Base-by-base conservation (phyloP, 1,140 invertebrate genomes). In the Drosophila saltans region DNA sequence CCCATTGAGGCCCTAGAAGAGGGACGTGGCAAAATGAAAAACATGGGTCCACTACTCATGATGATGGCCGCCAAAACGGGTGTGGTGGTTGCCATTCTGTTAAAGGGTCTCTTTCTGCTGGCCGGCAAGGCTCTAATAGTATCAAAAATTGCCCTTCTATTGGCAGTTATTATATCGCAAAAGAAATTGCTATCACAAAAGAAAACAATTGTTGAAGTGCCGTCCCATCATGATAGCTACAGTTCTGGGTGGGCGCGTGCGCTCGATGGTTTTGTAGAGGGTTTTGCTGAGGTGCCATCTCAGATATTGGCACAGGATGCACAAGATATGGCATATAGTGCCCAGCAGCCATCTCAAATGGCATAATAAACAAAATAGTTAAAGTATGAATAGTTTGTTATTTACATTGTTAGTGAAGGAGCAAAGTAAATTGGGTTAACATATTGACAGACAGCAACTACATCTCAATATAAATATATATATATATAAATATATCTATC, bases 41-140 rank as follows among this genome's bases (percentile, higher is more conserved):
- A 96, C 83, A 94, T 97, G 92, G 95, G 95, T 0, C 95, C 95
- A 0, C 91, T 97, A 40, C 91, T 97, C 3, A 96, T 96, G 2
- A 95, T 96, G 5, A 95, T 95, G 33, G 95, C 95, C 0, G 93
- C 97, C 92, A 97, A 97, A 90, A 94, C 96, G 26, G 96, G 96
- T 81, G 93, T 97, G 56, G 94, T 97, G 7, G 96, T 96, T 36
- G 96, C 96, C 41, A 80, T 97, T 10, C 95, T 96, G 1, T 96
- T 97, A 90, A 97, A 97, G 80, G 96, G 95, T 7, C 92, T 97
- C 1, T 95, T 96, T 11, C 92, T 97, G 3, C 93, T 97, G 33
- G 96, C 97, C 3, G 96, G 96, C 76, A 97, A 97, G 92, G 96
- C 96, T 30, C 93, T 97, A 0, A 94, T 97, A 1, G 94, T 97